Evolutionary conservation across 2,113 vertebrate genomes (phyloP), one percentile per base, ranked within the genome.

Genomic region (Atlantisia rogersi): DNA sequence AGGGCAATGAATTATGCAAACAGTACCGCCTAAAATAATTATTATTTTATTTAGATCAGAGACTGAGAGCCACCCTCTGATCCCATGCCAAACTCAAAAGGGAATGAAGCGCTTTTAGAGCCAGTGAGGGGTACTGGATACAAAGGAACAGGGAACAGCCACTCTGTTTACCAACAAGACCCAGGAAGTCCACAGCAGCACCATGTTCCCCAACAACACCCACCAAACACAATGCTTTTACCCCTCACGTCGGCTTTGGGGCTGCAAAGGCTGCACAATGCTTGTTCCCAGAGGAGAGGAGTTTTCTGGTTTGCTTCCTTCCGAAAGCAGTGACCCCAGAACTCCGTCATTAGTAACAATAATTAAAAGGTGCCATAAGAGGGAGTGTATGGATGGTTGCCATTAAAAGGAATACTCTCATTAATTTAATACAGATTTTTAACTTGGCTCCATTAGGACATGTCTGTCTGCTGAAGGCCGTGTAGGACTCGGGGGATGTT

Each of bases 341-440:
- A 92, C 87, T 97, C 96, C 92, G 87, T 97, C 96, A 96, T 98
- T 98, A 97, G 94, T 90, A 97, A 97, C 96, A 98, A 96, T 97
- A 98, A 98, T 98, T 97, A 98, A 97, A 98, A 98, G 95, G 82
- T 96, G 95, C 90, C 95, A 42, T 97, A 97, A 94, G 86, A 97
- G 67, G 80, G 91, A 98, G 92, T 92, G 76, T 95, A 94, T 92
- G 97, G 97, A 94, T 97, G 96, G 97, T 91, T 97, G 96, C 93
- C 92, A 96, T 97, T 96, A 79, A 91, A 95, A 97, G 86, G 92
- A 97, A 98, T 96, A 96, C 97, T 98, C 95, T 98, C 94, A 93
- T 97, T 97, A 97, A 98, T 97, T 98, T 97, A 98, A 95, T 94
- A 96, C 88, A 58, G 62, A 97, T 97, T 98, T 98, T 97, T 97